These are phyloP conservation scores for Periplaneta americana DNA, from an alignment of 1,140 invertebrate genomes.

Conservation along the genomic window DNA sequence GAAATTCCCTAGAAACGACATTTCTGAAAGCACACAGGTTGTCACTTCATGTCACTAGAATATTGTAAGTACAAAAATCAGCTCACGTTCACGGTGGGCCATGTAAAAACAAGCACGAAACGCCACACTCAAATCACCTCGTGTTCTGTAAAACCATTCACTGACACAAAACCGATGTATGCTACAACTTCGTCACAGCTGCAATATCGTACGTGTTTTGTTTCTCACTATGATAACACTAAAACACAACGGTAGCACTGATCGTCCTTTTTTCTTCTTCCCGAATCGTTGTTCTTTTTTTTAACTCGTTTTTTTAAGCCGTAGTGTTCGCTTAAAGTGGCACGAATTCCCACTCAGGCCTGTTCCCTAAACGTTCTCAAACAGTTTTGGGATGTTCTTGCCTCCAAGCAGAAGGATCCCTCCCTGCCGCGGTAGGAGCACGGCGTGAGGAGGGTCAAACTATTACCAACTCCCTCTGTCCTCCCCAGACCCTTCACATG, in stretches of 20 bases:
- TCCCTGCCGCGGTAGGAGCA: background rate
- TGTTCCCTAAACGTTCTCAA: constrained; percentile 4
- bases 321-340: background rate
- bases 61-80: background rate
- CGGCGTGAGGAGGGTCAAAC: background rate
- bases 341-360: background rate
- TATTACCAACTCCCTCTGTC: background rate
- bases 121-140: background rate
- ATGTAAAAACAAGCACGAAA: too few species aligned
- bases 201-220: background rate
- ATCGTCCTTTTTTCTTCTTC: background rate
- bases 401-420: background rate
- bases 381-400: constrained; percentile 1
- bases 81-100: background rate
- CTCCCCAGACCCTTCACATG: background rate
- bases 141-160: background rate
- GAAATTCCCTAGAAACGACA: background rate
- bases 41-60: background rate
- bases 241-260: background rate
- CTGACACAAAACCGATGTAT: background rate
- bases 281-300: background rate
- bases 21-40: background rate
- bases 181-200: too few species aligned
- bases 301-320: background rate
- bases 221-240: background rate